Conservation (phyloP, 2,113 vertebrate genomes). For the Okapia johnstoni region DNA sequence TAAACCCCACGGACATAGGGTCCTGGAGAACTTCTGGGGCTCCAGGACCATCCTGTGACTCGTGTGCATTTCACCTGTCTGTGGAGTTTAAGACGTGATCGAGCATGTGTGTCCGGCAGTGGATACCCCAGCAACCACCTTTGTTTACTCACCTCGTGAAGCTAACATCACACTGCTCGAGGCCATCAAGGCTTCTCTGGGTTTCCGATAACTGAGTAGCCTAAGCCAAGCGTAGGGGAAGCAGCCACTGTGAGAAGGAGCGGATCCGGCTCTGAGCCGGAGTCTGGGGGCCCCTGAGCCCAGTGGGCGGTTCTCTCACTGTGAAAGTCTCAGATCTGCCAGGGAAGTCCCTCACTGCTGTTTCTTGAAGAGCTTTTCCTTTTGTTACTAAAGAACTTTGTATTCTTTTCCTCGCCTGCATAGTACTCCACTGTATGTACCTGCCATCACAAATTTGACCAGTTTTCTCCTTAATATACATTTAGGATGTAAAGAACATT, state of each 20-base stretch:
- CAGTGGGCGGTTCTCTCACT: neutral
- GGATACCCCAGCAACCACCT: neutral
- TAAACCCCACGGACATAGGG: neutral
- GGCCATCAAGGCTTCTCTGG: neutral
- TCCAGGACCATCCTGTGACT: neutral
- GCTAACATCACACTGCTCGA: neutral
- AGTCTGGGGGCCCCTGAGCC: neutral
- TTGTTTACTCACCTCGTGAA: neutral
- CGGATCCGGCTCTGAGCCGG: neutral
- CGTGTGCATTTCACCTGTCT: neutral
- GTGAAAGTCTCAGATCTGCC: neutral
- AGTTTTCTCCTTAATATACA: neutral
- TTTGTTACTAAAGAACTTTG: neutral
- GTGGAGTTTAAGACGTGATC: neutral
- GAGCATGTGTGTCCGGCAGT: neutral
- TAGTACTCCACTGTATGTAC: rapidly evolving
- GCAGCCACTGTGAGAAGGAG: neutral
- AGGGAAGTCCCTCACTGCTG: neutral
- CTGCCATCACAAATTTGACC: neutral
- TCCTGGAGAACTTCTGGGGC: neutral
- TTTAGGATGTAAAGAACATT: neutral
- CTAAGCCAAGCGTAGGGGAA: rapidly evolving
- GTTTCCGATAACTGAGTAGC: rapidly evolving
- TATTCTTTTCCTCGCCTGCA: rapidly evolving
- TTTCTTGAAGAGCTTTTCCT: neutral